phyloP scores from a whole-genome alignment of 2,797 vertebrate species.

The Monodelphis domestica region DNA sequence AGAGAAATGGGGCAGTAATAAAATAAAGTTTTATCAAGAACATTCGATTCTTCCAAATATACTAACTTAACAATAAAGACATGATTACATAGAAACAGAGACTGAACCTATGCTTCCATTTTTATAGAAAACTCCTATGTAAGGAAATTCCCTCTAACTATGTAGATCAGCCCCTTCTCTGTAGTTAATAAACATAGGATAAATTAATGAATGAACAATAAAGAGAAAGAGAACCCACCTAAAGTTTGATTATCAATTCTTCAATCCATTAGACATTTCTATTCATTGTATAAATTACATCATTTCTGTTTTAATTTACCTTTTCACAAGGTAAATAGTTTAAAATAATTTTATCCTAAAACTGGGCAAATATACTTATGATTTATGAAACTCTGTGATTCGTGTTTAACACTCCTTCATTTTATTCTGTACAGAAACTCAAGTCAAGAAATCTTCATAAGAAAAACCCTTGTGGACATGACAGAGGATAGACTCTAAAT shows the following conservation, averaged over 20 bases:
- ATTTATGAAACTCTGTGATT: slow-evolving; percentile 59
- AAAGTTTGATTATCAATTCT: too few species aligned
- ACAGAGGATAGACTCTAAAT: too few species aligned
- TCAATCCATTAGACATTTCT: neutral
- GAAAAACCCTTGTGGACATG: slow-evolving; percentile 70
- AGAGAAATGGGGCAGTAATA: neutral
- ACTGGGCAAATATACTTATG: slow-evolving; percentile 38
- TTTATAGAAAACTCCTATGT: neutral
- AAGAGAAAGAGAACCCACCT: neutral
- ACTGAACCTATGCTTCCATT: neutral
- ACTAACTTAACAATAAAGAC: neutral
- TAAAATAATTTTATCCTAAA: slow-evolving; percentile 49
- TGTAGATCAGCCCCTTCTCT: neutral
- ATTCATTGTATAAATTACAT: too few species aligned
- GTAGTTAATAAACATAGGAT: neutral
- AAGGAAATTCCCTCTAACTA: neutral
- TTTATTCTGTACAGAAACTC: slow-evolving; percentile 69
- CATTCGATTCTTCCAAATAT: neutral
- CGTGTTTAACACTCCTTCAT: slow-evolving; percentile 66
- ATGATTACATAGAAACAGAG: neutral
- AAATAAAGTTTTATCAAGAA: neutral
- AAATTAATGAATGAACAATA: neutral
- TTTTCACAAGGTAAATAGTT: slow-evolving; percentile 51
- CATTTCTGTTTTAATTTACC: too few species aligned
- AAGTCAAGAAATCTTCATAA: slow-evolving; percentile 76